Evolutionary conservation across 2,113 vertebrate genomes (phyloP).

Genomic region (Sphaerodactylus townsendi): DNA sequence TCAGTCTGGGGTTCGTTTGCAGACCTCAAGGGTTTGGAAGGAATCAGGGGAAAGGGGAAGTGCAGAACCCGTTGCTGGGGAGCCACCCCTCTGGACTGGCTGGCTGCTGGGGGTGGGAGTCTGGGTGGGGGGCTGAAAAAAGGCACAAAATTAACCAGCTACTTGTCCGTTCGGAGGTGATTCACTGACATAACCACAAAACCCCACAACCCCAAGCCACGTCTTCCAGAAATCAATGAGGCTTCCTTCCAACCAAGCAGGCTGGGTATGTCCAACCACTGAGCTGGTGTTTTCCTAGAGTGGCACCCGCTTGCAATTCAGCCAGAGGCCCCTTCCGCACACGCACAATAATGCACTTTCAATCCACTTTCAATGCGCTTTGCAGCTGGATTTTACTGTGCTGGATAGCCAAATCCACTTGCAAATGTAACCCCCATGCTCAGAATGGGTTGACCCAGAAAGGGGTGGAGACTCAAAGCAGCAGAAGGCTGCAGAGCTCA

Average conservation of each 20-base stretch:
- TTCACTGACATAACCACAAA: neutral
- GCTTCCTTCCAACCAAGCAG: neutral
- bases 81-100: accelerated
- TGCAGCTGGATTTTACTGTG: too few species aligned
- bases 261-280: too few species aligned
- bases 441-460: too few species aligned
- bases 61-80: neutral
- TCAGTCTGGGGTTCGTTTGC: neutral
- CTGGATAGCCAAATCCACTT: too few species aligned
- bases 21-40: neutral
- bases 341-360: too few species aligned
- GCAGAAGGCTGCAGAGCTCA: too few species aligned
- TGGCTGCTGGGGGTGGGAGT: neutral
- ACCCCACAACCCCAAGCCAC: neutral
- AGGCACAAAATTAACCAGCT: neutral
- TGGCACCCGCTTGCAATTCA: neutral
- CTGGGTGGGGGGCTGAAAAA: neutral
- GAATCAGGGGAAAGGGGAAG: accelerated
- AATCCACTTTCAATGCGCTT: too few species aligned
- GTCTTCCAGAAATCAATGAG: neutral
- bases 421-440: too few species aligned
- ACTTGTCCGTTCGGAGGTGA: neutral
- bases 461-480: too few species aligned
- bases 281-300: neutral
- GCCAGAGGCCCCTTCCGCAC: too few species aligned